Evolutionary conservation across 2,797 vertebrate species (phyloP).

Genomic region (Morus bassanus): DNA sequence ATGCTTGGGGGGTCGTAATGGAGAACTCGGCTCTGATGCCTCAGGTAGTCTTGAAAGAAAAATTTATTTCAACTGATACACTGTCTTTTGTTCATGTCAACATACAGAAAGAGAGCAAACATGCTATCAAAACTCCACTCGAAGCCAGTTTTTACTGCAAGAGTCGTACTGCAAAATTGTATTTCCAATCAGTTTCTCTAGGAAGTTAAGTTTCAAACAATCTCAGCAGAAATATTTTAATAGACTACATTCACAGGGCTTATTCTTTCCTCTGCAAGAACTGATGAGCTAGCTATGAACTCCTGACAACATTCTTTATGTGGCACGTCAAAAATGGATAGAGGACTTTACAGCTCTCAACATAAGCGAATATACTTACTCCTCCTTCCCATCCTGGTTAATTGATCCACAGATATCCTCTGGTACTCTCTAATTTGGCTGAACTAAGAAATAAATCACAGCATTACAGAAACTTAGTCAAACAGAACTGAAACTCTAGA

Average conservation of each 20-base stretch:
- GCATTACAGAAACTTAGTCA: not conserved
- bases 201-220: not conserved
- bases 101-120: not conserved
- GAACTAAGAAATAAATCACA: not conserved
- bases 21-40: not conserved
- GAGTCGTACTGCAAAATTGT: not conserved
- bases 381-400: not conserved
- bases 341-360: not conserved
- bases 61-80: not conserved
- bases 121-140: not conserved
- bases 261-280: not conserved
- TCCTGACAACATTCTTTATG: not conserved
- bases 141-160: not conserved
- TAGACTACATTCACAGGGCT: not conserved
- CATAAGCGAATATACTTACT: not conserved
- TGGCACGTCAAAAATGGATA: not conserved
- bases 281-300: not conserved
- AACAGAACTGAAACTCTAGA: not conserved
- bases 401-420: not conserved
- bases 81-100: not conserved
- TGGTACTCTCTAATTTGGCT: not conserved
- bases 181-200: not conserved
- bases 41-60: not conserved
- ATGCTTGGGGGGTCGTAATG: not conserved
- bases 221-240: not conserved